A percentile compares a stretch with the other conserved stretches of the same genome.
Conservation (phyloP, 2,113 vertebrate species). For the Crypturellus undulatus region DNA sequence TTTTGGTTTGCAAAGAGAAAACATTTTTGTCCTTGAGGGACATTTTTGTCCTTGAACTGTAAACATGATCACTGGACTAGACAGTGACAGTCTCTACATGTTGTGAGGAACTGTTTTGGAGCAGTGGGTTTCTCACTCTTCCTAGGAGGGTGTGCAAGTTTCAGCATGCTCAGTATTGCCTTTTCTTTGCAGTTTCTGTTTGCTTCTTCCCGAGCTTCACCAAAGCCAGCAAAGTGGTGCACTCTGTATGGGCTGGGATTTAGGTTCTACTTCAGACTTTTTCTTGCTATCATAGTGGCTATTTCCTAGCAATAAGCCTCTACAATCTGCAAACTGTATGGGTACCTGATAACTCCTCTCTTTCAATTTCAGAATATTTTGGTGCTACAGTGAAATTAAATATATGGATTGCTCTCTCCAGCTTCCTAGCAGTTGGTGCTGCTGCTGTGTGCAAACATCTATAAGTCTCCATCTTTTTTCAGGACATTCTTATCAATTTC, state of each 20-base stretch:
- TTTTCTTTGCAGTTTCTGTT: not conserved
- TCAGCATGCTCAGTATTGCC: not conserved
- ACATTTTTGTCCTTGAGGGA: not conserved
- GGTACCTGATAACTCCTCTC: not conserved
- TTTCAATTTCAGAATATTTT: not conserved
- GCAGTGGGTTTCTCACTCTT: not conserved
- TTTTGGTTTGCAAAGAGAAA: not conserved
- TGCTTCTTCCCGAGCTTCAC: not conserved
- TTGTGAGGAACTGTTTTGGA: not conserved
- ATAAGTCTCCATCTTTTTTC: not conserved
- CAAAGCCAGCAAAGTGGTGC: not conserved
- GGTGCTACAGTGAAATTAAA: not conserved
- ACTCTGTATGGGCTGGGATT: not conserved
- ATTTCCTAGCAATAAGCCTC: not conserved
- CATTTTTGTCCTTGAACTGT: not conserved
- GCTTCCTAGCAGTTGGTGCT: not conserved
- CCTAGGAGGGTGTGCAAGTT: not conserved
- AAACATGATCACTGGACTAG: not conserved
- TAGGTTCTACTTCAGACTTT: not conserved
- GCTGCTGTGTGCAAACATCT: not conserved
- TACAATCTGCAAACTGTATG: not conserved
- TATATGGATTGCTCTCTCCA: not conserved
- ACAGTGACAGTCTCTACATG: accelerated
- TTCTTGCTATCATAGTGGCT: not conserved
- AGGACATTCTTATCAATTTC: not conserved